These are phyloP conservation scores for Leptopilina drosophilae DNA, from an alignment of 2,888 invertebrate species.

Conservation along the genomic window DNA sequence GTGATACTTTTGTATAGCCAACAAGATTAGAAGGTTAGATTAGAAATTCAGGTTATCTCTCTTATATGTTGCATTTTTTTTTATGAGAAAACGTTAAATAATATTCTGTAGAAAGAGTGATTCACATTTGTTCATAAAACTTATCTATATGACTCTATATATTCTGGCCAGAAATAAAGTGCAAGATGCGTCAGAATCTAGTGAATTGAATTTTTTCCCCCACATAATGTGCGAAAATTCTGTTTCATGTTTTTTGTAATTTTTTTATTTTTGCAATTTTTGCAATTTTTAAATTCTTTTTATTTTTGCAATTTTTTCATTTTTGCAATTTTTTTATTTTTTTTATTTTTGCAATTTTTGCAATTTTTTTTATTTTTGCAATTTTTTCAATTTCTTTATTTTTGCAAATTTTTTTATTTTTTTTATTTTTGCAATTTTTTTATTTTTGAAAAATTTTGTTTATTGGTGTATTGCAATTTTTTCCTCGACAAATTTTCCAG, in stretches of 20 bases:
- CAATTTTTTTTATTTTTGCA: too few relatives aligned
- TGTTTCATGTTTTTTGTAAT: neutral
- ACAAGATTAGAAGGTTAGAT: conserved; percentile 17
- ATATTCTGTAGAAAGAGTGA: conserved; percentile 37
- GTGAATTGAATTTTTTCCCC: neutral
- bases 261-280: too few relatives aligned
- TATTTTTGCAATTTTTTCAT: too few relatives aligned
- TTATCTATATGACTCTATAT: conserved; percentile 26
- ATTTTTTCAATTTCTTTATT: too few relatives aligned
- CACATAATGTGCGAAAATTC: neutral
- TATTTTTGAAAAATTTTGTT: too few relatives aligned
- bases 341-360: too few relatives aligned
- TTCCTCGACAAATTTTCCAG: too few relatives aligned
- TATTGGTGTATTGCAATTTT: too few relatives aligned
- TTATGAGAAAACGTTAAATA: conserved; percentile 33
- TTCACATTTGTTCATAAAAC: conserved; percentile 34
- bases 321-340: too few relatives aligned
- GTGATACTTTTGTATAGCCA: conserved; percentile 16
- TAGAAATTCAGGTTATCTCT: conserved; percentile 31
- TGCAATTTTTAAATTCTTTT: too few relatives aligned
- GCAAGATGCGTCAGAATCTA: conserved; percentile 1
- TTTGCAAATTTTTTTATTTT: too few relatives aligned
- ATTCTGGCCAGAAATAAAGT: neutral
- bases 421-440: too few relatives aligned
- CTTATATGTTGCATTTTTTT: neutral